Base-by-base conservation (phyloP, 2,113 vertebrate genomes). In the Serinus canaria region DNA sequence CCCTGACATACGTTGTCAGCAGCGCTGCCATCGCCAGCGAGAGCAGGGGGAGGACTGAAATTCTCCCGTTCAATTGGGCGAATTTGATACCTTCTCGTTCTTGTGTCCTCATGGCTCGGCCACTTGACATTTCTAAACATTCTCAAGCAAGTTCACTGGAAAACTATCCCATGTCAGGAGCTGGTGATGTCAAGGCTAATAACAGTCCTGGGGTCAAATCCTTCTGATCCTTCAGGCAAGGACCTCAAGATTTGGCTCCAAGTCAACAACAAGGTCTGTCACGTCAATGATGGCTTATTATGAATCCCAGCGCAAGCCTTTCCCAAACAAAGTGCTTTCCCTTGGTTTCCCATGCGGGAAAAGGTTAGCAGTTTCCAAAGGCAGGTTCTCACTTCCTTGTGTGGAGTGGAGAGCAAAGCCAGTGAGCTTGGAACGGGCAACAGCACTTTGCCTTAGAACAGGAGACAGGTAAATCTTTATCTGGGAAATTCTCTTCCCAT, bases 71-170 rank as follows among this genome's bases (percentile, higher is more conserved):
- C 92, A 95, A 96, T 97, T 97, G 96, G 95, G 83, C 73, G 95
- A 97, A 97, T 89, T 21, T 81, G 94, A 96, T 90, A 96, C 95
- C 94, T 95, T 93, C 92, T 87, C 93, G 79, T 95, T 91, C 93
- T 96, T 60, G 82, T 67, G 92, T 83, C 93, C 95, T 96, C 83
- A 23, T 94, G 93, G 93, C 95, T 93, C 80, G 1, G 86, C 94
- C 94, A 93, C 95, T 96, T 96, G 96, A 97, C 95, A 96, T 96
- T 96, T 97, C 95, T 90, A 95, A 96, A 96, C 93, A 85, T 94
- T 96, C 95, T 97, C 92, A 96, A 96, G 95, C 95, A 96, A 96
- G 95, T 96, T 97, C 93, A 96, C 62, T 96, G 95, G 93, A 94
- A 97, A 96, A 96, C 83, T 95, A 97, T 96, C 95, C 72, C 79